Evolutionary conservation across 2,888 invertebrate species (phyloP), one percentile per base, ranked within the genome.

Genomic region (Parnassius smintheus): DNA sequence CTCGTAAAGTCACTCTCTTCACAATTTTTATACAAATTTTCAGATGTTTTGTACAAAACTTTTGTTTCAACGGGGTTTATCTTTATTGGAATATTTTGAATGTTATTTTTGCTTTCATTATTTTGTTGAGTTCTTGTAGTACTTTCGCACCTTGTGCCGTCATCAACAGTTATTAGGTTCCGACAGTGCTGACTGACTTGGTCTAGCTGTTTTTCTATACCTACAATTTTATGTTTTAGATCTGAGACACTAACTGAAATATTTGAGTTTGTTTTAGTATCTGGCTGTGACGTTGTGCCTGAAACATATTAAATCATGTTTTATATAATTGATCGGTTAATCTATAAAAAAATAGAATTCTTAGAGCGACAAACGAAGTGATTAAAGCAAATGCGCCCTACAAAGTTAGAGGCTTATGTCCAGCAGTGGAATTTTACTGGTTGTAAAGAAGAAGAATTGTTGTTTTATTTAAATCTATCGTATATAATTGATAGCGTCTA

Each of bases 191-290:
- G 79, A 68, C 76, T 84, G 44, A 85, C 85, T 75, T 77, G 77
- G 62, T 78, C 77, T 49, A 86, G 71, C 66, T 86, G 80, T 59
- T 83, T 72, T 69, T 88, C 87, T 50, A 86, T 71, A 18, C 81
- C 81, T 59, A 75, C 69, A 69, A 86, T 86, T 71, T 85, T 86
- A 62, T 83, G 82, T 68, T 86, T 86, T 56, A 88, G 72, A 65
- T 89, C 82, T 18, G 83, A 81, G 18, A 88, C 83, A 65, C 87
- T 85, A 48, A 84, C 74, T 67, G 81, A 78, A 68, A 85, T 81
- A 71, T 82, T 85, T 54, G 90, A 87, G 74, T 82, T 82, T 69
- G 83, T 85, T 75, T 83, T 81, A 59, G 84, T 81, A 66, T 85
- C 80, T 13, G 80, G 79, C 69, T 86, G 83, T 48, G 88, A 86